Percentiles rank a stretch among this genome's conserved stretches.
phyloP scores from a whole-genome alignment of 2,797 vertebrate species.

The Platyrinchus mystaceus region DNA sequence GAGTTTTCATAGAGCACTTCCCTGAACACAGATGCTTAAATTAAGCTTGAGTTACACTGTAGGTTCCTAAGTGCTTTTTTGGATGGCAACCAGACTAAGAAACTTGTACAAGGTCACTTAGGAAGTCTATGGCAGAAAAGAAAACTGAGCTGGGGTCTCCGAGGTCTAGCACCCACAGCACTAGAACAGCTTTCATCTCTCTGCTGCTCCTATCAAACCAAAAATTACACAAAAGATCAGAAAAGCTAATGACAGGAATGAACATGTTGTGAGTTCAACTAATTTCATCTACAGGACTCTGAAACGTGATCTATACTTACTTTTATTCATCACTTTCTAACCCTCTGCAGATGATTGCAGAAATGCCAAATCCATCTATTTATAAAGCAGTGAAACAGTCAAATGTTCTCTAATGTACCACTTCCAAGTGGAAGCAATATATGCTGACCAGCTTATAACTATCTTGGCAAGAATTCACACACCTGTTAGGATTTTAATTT shows the following conservation, averaged over 20 bases:
- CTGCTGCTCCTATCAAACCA: not conserved
- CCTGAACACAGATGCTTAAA: not conserved
- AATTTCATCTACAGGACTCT: not conserved
- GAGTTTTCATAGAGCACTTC: not conserved
- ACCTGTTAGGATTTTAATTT: conserved; percentile 72
- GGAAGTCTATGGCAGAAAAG: not conserved
- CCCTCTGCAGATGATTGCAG: conserved; percentile 39
- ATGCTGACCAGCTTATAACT: conserved; percentile 51
- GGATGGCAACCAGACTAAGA: conserved; percentile 23
- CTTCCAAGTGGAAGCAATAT: conserved; percentile 43
- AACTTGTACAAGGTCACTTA: not conserved
- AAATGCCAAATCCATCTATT: conserved; percentile 69
- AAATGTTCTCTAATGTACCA: conserved; percentile 43
- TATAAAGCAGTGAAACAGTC: conserved; percentile 60
- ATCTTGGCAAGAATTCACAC: conserved; percentile 66
- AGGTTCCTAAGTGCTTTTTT: conserved; percentile 50
- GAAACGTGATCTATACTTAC: not conserved
- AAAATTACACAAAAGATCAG: not conserved
- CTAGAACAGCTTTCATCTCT: not conserved
- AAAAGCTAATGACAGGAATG: not conserved
- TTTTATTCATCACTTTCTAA: conserved; percentile 20
- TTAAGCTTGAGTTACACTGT: conserved; percentile 20
- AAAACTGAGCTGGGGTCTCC: not conserved
- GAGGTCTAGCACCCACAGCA: not conserved
- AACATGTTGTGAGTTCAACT: not conserved